Conservation (phyloP, 1,140 invertebrate species). For the Notospermus geniculatus region DNA sequence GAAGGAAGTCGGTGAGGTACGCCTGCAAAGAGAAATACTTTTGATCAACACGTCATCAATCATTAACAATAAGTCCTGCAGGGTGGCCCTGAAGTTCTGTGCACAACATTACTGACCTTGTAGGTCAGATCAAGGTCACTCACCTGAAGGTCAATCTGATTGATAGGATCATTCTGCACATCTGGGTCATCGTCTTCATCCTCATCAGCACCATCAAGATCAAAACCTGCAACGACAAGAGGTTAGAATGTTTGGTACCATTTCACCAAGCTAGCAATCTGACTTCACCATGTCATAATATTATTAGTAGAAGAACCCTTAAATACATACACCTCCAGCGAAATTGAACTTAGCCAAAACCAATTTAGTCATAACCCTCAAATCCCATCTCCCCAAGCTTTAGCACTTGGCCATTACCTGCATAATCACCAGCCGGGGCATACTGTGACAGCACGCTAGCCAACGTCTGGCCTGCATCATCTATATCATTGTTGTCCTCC, state of each 20-base stretch:
- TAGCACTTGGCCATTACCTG: background rate
- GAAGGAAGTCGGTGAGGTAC: slow-evolving; percentile 51
- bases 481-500: slow-evolving; percentile 46
- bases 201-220: slow-evolving; percentile 29
- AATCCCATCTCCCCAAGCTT: background rate
- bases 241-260: background rate
- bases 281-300: background rate
- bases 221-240: slow-evolving; percentile 17
- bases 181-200: slow-evolving; percentile 55
- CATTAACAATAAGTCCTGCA: background rate
- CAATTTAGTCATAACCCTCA: background rate
- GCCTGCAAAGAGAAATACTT: slow-evolving; percentile 34
- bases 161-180: slow-evolving; percentile 49
- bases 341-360: background rate
- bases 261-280: background rate
- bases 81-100: background rate
- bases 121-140: background rate
- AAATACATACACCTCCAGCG: background rate
- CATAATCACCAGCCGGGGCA: slow-evolving; percentile 12
- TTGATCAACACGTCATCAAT: background rate
- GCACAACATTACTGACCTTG: background rate
- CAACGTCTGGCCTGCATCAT: slow-evolving; percentile 40
- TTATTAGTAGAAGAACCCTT: background rate
- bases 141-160: slow-evolving; percentile 53
- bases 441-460: slow-evolving; percentile 41